These are phyloP conservation scores for Aethina tumida DNA, from an alignment of 1,140 invertebrate genomes.

Conservation along the genomic window DNA sequence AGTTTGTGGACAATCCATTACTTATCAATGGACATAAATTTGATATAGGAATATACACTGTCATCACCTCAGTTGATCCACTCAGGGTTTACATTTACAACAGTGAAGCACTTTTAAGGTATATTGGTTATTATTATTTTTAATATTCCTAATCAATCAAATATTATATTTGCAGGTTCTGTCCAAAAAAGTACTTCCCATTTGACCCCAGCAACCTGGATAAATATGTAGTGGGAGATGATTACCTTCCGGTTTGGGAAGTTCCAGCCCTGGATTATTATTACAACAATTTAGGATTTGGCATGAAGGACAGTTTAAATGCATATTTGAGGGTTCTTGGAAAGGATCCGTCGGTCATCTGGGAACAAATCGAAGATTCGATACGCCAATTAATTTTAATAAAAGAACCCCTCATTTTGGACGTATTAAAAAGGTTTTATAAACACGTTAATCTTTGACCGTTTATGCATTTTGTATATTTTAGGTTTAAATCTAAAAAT, in stretches of 20 bases:
- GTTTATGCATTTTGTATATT: too few relatives aligned
- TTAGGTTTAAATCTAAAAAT: conserved; percentile 39
- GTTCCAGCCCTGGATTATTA: conserved; percentile 73
- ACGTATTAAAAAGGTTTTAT: conserved; percentile 43
- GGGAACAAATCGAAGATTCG: conserved; percentile 71
- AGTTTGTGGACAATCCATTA: conserved; percentile 76
- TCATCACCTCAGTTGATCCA: conserved; percentile 85
- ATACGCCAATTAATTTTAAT: conserved; percentile 62
- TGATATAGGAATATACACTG: conserved; percentile 92
- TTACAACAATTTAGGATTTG: conserved; percentile 66
- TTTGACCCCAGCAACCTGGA: conserved; percentile 72
- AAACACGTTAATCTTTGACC: too few relatives aligned
- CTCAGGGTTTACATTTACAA: conserved; percentile 82
- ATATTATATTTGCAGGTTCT: conserved; percentile 58
- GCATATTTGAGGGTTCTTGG: conserved; percentile 60
- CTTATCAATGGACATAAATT: conserved; percentile 85
- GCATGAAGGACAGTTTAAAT: conserved; percentile 83
- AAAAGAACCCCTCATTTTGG: conserved; percentile 62
- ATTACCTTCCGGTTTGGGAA: conserved; percentile 92
- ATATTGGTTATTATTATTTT: too few relatives aligned
- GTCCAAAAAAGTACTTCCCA: conserved; percentile 84
- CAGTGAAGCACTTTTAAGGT: conserved; percentile 81
- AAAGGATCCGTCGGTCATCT: conserved; percentile 64
- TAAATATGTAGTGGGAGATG: conserved; percentile 91
- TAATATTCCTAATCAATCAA: too few relatives aligned